Base-by-base conservation (phyloP, 2,888 invertebrate genomes). In the Stegana nigrithorax region DNA sequence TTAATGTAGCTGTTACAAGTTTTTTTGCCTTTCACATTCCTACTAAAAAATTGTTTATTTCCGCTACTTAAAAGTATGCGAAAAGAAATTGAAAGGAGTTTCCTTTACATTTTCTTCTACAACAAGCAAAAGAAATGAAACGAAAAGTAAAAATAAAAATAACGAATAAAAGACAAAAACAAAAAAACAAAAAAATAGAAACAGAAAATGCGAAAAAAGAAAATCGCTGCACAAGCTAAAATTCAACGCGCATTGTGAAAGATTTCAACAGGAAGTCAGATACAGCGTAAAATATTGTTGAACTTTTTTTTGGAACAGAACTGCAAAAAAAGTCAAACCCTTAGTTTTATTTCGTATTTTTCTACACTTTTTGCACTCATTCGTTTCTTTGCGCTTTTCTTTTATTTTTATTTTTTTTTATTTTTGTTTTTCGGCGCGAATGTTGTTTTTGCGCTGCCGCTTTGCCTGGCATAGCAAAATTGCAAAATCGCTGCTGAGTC, bases 401-500 rank as follows among this genome's bases (percentile, higher is more conserved):
- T n/a, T n/a, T n/a, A n/a, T n/a, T n/a, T n/a, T n/a, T n/a, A n/a
- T 4, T 32, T 32, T 32, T 32, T 4, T 32, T 32, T 12, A 32
- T 4, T n/a, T 32, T 32, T 2, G 10, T 32, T 32, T 32, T 32
- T 32, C n/a, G 32, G 10, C 32, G 32, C 8, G 10, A 19, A 6
- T 21, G 1, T 44, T 44, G 7, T 19, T 21, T 42, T 42, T 42
- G 2, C 14, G 5, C 7, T 6, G 32, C 32, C 5, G 8, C n/a
- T n/a, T 32, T 2, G 8, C 32, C 12, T 39, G 14, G 39, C 10
- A 7, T 8, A 19, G 3, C 7, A 55, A 55, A 36, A 36, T 36
- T 55, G 53, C 53, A 32, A 55, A 55, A 55, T 55, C 53, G 36
- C 6, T 55, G 53, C 53, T 55, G 53, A 55, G 53, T 55, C 53